Evolutionary conservation across 2,888 invertebrate genomes (phyloP).

Genomic region (Apeira syringaria): DNA sequence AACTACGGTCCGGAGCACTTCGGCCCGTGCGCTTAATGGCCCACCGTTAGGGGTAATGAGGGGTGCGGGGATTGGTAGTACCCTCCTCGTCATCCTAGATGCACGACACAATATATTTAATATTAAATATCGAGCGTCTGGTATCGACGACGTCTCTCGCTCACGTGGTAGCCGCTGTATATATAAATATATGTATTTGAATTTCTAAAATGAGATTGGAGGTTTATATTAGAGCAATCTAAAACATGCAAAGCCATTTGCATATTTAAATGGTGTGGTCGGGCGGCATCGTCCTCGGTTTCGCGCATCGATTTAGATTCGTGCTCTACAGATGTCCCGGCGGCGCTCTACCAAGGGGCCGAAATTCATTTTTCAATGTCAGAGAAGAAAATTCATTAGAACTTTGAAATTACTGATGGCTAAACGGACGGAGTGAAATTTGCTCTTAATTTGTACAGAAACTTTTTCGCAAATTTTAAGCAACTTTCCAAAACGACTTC

Average conservation of each 20-base stretch:
- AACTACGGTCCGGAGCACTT: conserved; percentile 82
- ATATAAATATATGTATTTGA: conserved; percentile 18
- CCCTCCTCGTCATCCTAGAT: conserved; percentile 27
- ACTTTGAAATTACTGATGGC: conserved; percentile 83
- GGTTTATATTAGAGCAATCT: conserved; percentile 27
- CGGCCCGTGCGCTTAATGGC: conserved; percentile 81
- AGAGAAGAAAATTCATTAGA: conserved; percentile 82
- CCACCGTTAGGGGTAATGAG: conserved; percentile 79
- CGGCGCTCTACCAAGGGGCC: conserved; percentile 62
- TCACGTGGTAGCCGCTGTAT: background rate
- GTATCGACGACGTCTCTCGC: conserved; percentile 1
- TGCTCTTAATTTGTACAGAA: conserved; percentile 81
- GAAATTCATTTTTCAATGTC: conserved; percentile 82
- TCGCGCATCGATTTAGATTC: conserved; percentile 54
- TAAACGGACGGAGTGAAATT: conserved; percentile 81
- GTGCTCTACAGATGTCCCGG: conserved; percentile 59
- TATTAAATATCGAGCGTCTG: conserved; percentile 18
- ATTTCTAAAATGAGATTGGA: conserved; percentile 24
- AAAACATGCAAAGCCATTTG: conserved; percentile 33
- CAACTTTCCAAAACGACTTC: conserved; percentile 75
- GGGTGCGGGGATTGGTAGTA: conserved; percentile 61
- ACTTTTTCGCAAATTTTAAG: conserved; percentile 77
- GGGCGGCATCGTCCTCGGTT: conserved; percentile 42
- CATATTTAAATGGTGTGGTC: conserved; percentile 39
- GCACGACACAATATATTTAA: conserved; percentile 29